A percentile compares a stretch with the other conserved stretches of the same genome.
phyloP scores from a whole-genome alignment of 2,888 invertebrate genomes.

The Sphecodes monilicornis region DNA sequence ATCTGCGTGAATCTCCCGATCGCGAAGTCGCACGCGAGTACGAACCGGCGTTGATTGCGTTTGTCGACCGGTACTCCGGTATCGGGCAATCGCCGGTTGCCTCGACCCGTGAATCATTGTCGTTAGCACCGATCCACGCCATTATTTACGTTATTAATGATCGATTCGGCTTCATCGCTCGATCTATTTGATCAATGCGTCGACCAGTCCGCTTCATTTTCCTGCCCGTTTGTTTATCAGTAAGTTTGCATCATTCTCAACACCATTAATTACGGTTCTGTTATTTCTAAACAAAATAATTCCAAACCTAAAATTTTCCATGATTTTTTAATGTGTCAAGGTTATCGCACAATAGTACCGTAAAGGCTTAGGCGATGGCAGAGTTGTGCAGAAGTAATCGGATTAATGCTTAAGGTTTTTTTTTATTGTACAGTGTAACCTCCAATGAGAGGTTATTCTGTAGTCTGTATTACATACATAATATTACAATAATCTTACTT shows the following conservation, averaged over 20 bases:
- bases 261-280: neutral
- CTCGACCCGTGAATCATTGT: constrained; percentile 57
- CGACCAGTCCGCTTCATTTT: neutral
- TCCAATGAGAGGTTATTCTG: too few species aligned
- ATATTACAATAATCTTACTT: too few species aligned
- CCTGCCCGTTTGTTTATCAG: neutral
- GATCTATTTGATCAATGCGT: neutral
- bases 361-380: too few species aligned
- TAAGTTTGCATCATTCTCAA: neutral
- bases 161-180: constrained; percentile 13
- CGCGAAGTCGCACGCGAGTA: constrained; percentile 41
- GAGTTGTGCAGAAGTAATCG: too few species aligned
- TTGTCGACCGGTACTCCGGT: constrained; percentile 17
- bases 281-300: neutral
- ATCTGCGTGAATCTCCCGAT: constrained; percentile 30
- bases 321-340: neutral
- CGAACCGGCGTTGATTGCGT: constrained; percentile 22
- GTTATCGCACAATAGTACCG: too few species aligned
- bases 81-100: constrained; percentile 34
- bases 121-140: constrained; percentile 54
- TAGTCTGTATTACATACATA: too few species aligned
- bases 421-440: too few species aligned
- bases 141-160: constrained; percentile 41
- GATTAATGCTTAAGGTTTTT: too few species aligned
- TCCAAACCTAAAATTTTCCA: neutral